phyloP scores from a whole-genome alignment of 1,140 invertebrate species.

The Platorchestia sp. region DNA sequence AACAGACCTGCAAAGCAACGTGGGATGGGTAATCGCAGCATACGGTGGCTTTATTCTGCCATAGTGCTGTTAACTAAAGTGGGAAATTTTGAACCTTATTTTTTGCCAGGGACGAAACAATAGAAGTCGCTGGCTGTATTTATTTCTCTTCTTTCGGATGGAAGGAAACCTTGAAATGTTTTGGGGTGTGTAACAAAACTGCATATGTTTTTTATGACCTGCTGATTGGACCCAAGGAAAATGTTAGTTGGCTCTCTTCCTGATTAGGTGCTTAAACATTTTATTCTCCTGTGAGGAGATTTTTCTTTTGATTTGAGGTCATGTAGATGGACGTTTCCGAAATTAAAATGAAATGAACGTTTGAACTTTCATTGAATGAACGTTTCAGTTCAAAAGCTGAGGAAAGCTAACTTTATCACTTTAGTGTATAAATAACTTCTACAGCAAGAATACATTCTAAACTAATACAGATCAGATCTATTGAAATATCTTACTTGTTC shows the following conservation, averaged over 20 bases:
- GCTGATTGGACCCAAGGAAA: conserved; percentile 45
- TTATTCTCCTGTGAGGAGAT: neutral
- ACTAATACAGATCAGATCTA: neutral
- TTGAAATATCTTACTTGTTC: neutral
- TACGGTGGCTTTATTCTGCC: neutral
- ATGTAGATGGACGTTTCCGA: neutral
- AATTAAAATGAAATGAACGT: too few species aligned
- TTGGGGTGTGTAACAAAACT: neutral
- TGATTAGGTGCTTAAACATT: neutral
- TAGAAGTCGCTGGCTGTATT: neutral
- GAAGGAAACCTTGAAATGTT: neutral
- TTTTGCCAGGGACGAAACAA: neutral
- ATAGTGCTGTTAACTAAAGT: neutral
- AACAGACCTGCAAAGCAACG: neutral
- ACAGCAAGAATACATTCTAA: neutral
- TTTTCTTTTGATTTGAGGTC: neutral
- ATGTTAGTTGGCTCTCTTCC: conserved; percentile 47
- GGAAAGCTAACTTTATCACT: neutral
- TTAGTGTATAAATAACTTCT: neutral
- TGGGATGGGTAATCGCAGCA: neutral
- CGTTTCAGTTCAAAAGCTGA: neutral
- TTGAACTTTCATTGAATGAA: neutral
- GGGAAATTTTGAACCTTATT: neutral
- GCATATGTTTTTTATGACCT: neutral
- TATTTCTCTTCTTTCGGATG: neutral